A percentile compares a stretch with the other conserved stretches of the same genome.
Conservation (phyloP, 2,113 vertebrate genomes). For the Amphilophus citrinellus region DNA sequence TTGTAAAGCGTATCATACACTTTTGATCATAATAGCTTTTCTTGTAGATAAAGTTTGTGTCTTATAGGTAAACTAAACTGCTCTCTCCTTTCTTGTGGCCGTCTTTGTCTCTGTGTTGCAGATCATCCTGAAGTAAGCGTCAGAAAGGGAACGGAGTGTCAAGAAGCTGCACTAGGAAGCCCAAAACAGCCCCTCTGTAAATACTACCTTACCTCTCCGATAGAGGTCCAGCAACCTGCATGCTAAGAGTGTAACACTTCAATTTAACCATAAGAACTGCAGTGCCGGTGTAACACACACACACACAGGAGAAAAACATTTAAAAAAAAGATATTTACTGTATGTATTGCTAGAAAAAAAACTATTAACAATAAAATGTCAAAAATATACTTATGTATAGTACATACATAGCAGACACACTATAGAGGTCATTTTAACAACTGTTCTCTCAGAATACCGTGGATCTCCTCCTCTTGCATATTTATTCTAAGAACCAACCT, state of each 20-base stretch:
- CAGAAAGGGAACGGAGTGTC: constrained; percentile 88
- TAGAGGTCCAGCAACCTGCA: constrained; percentile 99
- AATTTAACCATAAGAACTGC: constrained; percentile 74
- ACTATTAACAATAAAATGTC: constrained; percentile 69
- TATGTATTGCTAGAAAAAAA: constrained; percentile 75
- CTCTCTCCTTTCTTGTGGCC: background rate
- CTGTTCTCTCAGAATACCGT: constrained; percentile 59
- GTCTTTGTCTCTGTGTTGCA: constrained; percentile 72
- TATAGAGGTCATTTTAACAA: constrained; percentile 74
- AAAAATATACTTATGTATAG: constrained; percentile 74
- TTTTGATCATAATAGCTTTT: background rate
- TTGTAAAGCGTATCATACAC: background rate
- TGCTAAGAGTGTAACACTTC: constrained; percentile 91
- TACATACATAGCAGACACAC: constrained; percentile 67
- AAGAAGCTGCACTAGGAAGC: constrained; percentile 90
- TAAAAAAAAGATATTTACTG: constrained; percentile 59
- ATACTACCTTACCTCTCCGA: constrained; percentile 94
- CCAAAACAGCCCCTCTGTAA: constrained; percentile 96
- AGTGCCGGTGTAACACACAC: constrained; percentile 76
- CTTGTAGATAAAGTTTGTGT: background rate
- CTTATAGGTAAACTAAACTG: background rate
- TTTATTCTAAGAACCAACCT: constrained; percentile 69
- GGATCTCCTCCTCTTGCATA: constrained; percentile 58
- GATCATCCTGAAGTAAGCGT: constrained; percentile 98
- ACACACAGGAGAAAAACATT: constrained; percentile 17